Evolutionary conservation across 1,140 invertebrate genomes (phyloP), one percentile per base, ranked within the genome.

Genomic region (Tyrophagus putrescentiae): DNA sequence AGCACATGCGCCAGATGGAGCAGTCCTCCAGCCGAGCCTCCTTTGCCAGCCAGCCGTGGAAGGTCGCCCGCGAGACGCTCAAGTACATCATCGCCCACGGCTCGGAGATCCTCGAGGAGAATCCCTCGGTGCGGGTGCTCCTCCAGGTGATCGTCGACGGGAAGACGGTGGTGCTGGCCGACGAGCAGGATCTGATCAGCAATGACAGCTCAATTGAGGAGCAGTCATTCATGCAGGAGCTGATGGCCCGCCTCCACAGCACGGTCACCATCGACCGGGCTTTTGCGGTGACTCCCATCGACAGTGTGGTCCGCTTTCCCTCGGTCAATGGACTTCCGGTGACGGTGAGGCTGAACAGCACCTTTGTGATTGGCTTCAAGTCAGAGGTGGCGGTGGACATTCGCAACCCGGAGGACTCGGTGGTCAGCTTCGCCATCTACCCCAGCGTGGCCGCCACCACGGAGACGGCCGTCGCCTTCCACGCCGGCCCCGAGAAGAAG

Each of bases 301-400:
- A 62, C 21, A 29, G 33, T 21, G 33, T 52, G 18, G 21, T 32
- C 23, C 23, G 44, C n/a, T n/a, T 62, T 13, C 62, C 62, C 9
- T 18, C 61, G 1, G 16, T 44, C n/a, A 61, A 50, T 25, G 62
- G 62, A n/a, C 16, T 62, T 4, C 62, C 62, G 18, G 45, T 62
- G 1, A 34, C 50, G 21, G n/a, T 62, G 1, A 18, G 33, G 39
- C n/a, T 62, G 13, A 62, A 62, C 27, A n/a, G 29, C 5, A 62
- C 62, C 11, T 21, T 63, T 28, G 60, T 62, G 4, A 3, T 42
- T 21, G 57, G 44, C 25, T 33, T 57, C n/a, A 53, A 62, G 23
- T 25, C 61, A n/a, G 60, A 50, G 23, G 16, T 23, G 13, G 39
- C 32, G 11, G 13, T 33, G 1, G 29, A 61, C 29, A 34, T 34